phyloP scores from a whole-genome alignment of 2,888 invertebrate genomes.

The Lepas anatifera region DNA sequence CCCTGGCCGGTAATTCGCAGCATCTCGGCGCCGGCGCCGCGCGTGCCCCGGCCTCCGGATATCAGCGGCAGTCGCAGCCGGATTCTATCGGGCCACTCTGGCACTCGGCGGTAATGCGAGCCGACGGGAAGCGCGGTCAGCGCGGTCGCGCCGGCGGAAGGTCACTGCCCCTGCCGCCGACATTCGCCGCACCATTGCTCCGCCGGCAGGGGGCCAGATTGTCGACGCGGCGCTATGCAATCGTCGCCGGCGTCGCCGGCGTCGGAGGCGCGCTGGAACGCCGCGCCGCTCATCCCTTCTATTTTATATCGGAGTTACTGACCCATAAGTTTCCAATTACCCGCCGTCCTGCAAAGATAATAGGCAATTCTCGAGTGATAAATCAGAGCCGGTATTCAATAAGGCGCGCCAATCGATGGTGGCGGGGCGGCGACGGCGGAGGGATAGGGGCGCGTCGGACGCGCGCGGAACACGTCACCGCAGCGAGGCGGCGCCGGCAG shows the following conservation, averaged over 20 bases:
- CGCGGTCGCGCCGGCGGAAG: too few relatives aligned
- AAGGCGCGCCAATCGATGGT: not conserved
- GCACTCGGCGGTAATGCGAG: too few relatives aligned
- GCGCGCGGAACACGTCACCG: too few relatives aligned
- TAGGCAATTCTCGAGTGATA: slow-evolving; percentile 12
- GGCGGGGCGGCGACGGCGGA: not conserved
- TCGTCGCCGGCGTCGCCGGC: not conserved
- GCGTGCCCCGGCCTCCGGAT: too few relatives aligned
- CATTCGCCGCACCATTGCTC: not conserved
- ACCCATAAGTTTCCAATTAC: slow-evolving; percentile 12
- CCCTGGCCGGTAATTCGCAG: too few relatives aligned
- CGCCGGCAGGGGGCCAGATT: not conserved
- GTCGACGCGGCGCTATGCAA: not conserved
- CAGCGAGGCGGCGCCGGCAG: not conserved
- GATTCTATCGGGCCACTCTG: too few relatives aligned
- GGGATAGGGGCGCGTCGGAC: too few relatives aligned
- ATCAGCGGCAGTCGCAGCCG: too few relatives aligned
- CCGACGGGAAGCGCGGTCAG: too few relatives aligned
- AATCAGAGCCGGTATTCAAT: slow-evolving; percentile 9
- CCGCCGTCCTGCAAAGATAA: slow-evolving; percentile 11
- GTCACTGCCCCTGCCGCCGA: too few relatives aligned
- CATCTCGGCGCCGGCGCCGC: too few relatives aligned
- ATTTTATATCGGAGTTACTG: slow-evolving; percentile 12
- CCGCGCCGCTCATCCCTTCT: slow-evolving; percentile 4
- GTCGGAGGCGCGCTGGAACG: not conserved